Base-by-base conservation (phyloP, 2,888 invertebrate species). In the Plagodis pulveraria region DNA sequence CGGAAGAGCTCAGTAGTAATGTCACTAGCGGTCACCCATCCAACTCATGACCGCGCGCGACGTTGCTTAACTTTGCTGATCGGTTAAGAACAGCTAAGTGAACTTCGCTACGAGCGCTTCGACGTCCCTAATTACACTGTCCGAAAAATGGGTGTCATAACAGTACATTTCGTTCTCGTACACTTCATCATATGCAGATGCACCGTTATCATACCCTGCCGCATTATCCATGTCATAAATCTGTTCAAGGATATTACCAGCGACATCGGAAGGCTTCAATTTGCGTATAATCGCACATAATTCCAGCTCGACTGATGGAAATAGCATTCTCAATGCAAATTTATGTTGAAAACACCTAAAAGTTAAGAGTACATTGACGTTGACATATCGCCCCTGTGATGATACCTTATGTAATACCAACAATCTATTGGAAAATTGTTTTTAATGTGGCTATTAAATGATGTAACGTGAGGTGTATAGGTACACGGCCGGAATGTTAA, bases 271-370 rank as follows among this genome's bases (percentile, higher is more conserved):
- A 72, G 66, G 69, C 72, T 71, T 77, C 72, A 71, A 79, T 84
- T 86, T 80, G 79, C 76, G 70, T 76, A 79, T 84, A 85, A 81
- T 36, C 46, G 36, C 9, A 33, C 51, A 56, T 60, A 49, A 56
- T 75, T 86, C 84, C 85, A 74, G 71, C 74, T 70, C 76, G 82
- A 86, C 80, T 78, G 79, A 85, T 87, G 89, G 83, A 85, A 86
- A 87, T 87, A 84, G 81, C 62, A 62, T 59, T 60, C 65, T 60
- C 59, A 57, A 67, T 70, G 73, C 67, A 71, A 69, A 78, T 74
- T 73, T 71, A 72, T 73, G 66, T 22, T 69, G 62, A 69, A 67
- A 69, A 59, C 52, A 63, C 47, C 65, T 67, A 62, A 65, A 65
- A 69, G 50, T 67, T 67, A 60, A 64, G 62, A 67, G 56, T 69